Base-by-base conservation (phyloP, 2,797 vertebrate species). In the Lacerta viridis region DNA sequence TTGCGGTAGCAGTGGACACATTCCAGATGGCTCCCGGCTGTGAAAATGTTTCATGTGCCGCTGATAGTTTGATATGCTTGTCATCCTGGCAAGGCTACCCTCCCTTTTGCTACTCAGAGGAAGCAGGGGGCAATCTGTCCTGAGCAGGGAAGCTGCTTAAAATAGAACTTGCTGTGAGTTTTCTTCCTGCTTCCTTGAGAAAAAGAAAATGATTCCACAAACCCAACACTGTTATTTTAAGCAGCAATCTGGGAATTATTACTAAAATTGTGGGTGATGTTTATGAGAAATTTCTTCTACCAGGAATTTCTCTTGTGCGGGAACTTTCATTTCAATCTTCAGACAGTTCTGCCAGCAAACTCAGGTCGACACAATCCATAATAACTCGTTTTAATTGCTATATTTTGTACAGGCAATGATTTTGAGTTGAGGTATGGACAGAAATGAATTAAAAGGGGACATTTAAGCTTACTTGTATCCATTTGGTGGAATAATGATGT, bases 1-100 rank as follows among this genome's bases (percentile, higher is more conserved):
- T 76, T 76, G 33, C 55, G 27, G 69, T 84, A 89, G 55, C 39
- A 64, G 71, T 75, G 59, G 88, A 82, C 83, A 85, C 59, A 80
- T 81, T 89, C 78, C 88, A 86, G 88, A 89, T 89, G 88, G 71
- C 78, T 89, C 71, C 84, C 78, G 85, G 78, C 84, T 86, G 78
- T 86, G 88, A 85, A 89, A 89, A 86, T 86, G 33, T 75, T 86
- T 86, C 88, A 85, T 85, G 84, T 69, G 71, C 71, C 17, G 11
- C 71, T 81, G 84, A 76, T 80, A 50, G 79, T 89, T 81, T 85
- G 43, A 68, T 80, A 55, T 89, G 27, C 11, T 86, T 86, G 61
- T 85, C 88, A 89, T 85, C 43, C 59, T 72, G 69, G 69, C 27
- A 89, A 33, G 43, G n/a, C 84, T 89, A 68, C 15, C 61, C 83